phyloP scores from a whole-genome alignment of 2,113 vertebrate species.

The Zapus hudsonius region DNA sequence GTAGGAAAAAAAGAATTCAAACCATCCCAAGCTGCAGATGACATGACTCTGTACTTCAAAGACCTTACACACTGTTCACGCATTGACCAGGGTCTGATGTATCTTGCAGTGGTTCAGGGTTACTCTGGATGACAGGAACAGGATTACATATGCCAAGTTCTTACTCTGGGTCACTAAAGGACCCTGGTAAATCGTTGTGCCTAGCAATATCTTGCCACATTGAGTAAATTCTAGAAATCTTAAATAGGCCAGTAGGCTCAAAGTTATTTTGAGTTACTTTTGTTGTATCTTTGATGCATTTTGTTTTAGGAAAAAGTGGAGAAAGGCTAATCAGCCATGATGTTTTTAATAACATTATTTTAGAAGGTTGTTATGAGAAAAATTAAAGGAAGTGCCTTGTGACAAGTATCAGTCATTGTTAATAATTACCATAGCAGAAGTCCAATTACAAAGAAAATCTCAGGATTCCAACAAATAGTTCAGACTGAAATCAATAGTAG shows the following conservation, averaged over 20 bases:
- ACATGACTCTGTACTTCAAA: too few species aligned
- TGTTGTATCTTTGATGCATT: not conserved
- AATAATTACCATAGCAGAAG: not conserved
- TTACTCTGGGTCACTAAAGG: not conserved
- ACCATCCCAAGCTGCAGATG: too few species aligned
- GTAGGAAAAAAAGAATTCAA: too few species aligned
- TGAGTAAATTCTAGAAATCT: not conserved
- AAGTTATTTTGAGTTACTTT: not conserved
- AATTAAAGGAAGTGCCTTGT: not conserved
- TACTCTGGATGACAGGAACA: not conserved
- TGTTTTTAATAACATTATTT: too few species aligned
- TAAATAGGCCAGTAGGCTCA: not conserved
- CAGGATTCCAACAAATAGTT: not conserved
- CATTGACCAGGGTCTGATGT: too few species aligned
- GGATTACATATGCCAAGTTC: not conserved
- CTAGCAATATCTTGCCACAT: too few species aligned
- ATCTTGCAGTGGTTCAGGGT: not conserved
- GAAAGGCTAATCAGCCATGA: not conserved
- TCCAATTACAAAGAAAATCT: not conserved
- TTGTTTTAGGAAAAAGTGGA: not conserved
- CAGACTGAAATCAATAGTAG: not conserved
- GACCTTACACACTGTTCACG: too few species aligned
- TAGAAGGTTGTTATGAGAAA: not conserved
- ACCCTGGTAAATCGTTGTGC: not conserved
- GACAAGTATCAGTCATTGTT: not conserved